Percentiles rank a stretch among this genome's conserved stretches.
Conservation (phyloP, 2,113 vertebrate species). For the Neodontobutis hainanensis region DNA sequence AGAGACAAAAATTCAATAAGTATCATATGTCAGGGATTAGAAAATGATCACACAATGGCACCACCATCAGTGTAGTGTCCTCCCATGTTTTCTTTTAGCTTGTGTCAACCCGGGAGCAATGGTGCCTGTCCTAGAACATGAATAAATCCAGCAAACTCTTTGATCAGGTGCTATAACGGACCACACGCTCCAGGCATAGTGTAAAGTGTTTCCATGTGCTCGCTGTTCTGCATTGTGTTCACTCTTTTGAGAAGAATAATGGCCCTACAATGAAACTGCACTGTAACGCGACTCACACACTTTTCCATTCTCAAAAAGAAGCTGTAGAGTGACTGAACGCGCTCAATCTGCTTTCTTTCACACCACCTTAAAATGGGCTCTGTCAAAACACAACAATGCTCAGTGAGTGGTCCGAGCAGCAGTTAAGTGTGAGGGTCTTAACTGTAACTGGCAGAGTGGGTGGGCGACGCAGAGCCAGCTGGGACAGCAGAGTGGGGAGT, state of each 20-base stretch:
- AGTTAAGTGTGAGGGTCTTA: constrained; percentile 49
- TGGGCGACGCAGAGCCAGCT: constrained; percentile 48
- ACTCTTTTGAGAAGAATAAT: constrained; percentile 52
- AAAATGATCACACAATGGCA: constrained; percentile 61
- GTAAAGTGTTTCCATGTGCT: constrained; percentile 73
- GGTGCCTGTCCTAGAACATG: constrained; percentile 41
- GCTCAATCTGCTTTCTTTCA: constrained; percentile 45
- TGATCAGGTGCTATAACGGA: constrained; percentile 68
- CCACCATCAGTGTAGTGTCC: constrained; percentile 15
- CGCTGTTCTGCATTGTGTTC: constrained; percentile 49
- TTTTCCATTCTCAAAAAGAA: constrained; percentile 55
- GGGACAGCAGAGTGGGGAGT: constrained; percentile 32
- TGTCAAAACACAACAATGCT: constrained; percentile 49
- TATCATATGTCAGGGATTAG: constrained; percentile 72
- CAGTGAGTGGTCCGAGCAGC: constrained; percentile 21
- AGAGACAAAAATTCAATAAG: constrained; percentile 51
- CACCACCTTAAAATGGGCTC: constrained; percentile 34
- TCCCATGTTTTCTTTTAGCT: constrained; percentile 15
- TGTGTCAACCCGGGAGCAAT: constrained; percentile 19
- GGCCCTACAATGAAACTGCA: constrained; percentile 50
- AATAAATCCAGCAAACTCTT: constrained; percentile 54
- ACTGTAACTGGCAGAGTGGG: constrained; percentile 58
- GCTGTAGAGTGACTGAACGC: constrained; percentile 36
- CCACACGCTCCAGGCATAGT: constrained; percentile 51
- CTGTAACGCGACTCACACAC: constrained; percentile 61